Base-by-base conservation (phyloP, 2,113 vertebrate species). In the Bubo scandiacus region DNA sequence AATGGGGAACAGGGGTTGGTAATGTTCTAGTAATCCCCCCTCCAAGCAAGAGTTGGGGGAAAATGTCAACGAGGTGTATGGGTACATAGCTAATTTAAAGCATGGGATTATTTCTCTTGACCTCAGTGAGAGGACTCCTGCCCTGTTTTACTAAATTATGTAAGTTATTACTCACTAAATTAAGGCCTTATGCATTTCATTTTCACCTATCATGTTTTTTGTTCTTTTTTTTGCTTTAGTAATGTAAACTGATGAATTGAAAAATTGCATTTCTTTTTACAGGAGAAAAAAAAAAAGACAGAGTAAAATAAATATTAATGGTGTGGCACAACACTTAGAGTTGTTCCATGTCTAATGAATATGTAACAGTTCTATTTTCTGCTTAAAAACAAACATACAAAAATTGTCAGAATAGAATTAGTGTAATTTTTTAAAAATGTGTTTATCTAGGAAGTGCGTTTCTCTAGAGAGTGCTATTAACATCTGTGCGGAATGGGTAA, bases 281-380 rank as follows among this genome's bases (percentile, higher is more conserved):
- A 79, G 70, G 38, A 58, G 62, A 21, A 47, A 23, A 52, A 81
- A 80, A 72, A 66, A 81, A 77, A 34, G 19, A 23, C 9, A 30
- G n/a, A 72, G 42, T 82, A 20, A 84, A 92, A 80, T 94, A 92
- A 92, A 85, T 94, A 88, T 91, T 95, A 92, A 96, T 88, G 70
- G 29, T 61, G 55, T 94, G 58, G 83, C 45, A 75, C 57, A 72
- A 84, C 65, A n/a, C 40, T 90, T 86, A n/a, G 26, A 86, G 27
- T 85, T 93, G 40, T 86, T 94, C 59, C 23, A 20, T 43, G 3
- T 52, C 81, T 92, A 87, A 94, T 94, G 92, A 94, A 90, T 92
- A 95, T 85, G 73, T 81, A 96, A 45, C 55, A 78, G 80, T 79
- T 94, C 70, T 96, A 9, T 81, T 91, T 92, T 92, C 70, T 91